These are phyloP conservation scores for Drosophila rubida DNA, from an alignment of 2,888 invertebrate genomes.

Conservation along the genomic window DNA sequence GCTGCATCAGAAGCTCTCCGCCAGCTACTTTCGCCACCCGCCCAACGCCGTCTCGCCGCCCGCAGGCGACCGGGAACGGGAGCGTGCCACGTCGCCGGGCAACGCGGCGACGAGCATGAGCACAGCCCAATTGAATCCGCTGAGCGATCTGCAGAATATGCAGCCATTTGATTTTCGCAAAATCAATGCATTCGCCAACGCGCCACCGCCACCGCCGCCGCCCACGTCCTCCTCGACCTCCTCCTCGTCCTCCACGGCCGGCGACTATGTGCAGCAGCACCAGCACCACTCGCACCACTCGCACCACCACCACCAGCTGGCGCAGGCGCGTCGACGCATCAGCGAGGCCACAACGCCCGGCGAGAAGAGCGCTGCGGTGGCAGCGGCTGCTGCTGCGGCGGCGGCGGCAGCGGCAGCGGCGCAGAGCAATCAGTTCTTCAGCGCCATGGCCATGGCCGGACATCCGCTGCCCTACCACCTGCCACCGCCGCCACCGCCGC, in stretches of 20 bases:
- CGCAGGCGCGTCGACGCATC: slow-evolving; percentile 86
- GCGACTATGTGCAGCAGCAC: slow-evolving; percentile 78
- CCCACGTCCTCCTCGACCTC: no score
- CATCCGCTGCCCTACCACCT: slow-evolving; percentile 88
- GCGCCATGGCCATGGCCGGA: slow-evolving; percentile 86
- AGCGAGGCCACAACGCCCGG: slow-evolving; percentile 85
- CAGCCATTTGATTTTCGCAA: slow-evolving; percentile 97
- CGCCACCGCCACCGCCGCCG: slow-evolving; percentile 45
- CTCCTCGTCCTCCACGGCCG: background rate
- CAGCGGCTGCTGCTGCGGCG: slow-evolving; percentile 71
- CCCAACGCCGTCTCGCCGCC: slow-evolving; percentile 44
- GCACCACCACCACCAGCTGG: slow-evolving; percentile 63
- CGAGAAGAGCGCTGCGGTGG: slow-evolving; percentile 81
- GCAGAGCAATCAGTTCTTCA: slow-evolving; percentile 87
- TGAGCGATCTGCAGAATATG: slow-evolving; percentile 96
- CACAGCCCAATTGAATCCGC: slow-evolving; percentile 87
- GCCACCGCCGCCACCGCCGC: slow-evolving; percentile 88
- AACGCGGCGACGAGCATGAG: slow-evolving; percentile 43
- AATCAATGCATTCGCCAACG: slow-evolving; percentile 86
- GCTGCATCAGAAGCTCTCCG: slow-evolving; percentile 84
- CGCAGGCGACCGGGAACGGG: background rate
- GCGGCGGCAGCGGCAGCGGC: slow-evolving; percentile 75
- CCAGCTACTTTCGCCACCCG: slow-evolving; percentile 83
- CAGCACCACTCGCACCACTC: slow-evolving; percentile 66
- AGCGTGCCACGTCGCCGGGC: slow-evolving; percentile 13